Evolutionary conservation across 23 tunicate genomes (phyloP), one percentile per base, ranked within the genome.

Genomic region (Trididemnum clinides): DNA sequence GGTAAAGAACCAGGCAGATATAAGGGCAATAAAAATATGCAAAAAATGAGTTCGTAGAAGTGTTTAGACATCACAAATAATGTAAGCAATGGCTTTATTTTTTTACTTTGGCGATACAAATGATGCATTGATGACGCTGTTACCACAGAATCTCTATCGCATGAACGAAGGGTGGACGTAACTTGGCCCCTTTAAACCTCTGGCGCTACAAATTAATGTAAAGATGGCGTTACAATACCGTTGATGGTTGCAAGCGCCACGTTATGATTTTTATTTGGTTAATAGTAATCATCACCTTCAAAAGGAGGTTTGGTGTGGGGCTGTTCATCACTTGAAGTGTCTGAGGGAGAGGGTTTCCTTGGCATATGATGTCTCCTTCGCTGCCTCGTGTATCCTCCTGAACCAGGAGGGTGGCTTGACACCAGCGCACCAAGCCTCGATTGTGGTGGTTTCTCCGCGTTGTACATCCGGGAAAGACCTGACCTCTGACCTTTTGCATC

Each of bases 321-420:
- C n/a, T 37, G 54, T 5, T 73, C 80, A 22, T 73, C 80, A 38
- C 80, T 73, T 25, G 80, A 73, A 5, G 80, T 18, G 57, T 73
- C 80, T 1, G 80, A 73, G 18, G 7, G 75, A 27, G 75, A 31
- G 5, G 75, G 22, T 30, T 7, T 33, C 15, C 37, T 6, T 27
- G 31, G 36, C 4, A 69, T 20, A 35, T 37, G 19, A 35, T 30
- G 34, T 69, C 31, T 69, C 22, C 19, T 69, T 30, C 15, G 10
- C 36, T 4, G 15, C 31, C 31, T 23, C 4, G 37, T 20, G 10
- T 30, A 3, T 15, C 66, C 22, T 10, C 66, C 66, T 28, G 25
- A 4, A 4, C 5, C 66, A 10, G 25, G 66, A 59, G 66, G 66
- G 22, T 59, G 66, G 25, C 66, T 59, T n/a, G 66, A 59, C 25